phyloP scores from a whole-genome alignment of 2,888 invertebrate genomes.

The Holacanthella duospinosa region DNA sequence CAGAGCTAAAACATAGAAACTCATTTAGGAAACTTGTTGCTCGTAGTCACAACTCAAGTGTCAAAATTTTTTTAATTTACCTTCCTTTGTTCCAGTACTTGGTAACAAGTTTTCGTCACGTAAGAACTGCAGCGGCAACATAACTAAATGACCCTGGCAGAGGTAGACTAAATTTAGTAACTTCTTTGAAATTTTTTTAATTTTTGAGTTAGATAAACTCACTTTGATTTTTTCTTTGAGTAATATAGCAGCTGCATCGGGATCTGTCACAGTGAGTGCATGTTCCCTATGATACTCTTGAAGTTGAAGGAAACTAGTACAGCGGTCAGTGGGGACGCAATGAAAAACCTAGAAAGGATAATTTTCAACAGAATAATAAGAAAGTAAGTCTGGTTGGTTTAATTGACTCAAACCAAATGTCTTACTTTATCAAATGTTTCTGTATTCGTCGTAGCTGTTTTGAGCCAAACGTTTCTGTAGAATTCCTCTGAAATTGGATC shows the following conservation, averaged over 20 bases:
- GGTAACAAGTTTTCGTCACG: conserved; percentile 75
- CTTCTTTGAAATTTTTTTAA: conserved; percentile 14
- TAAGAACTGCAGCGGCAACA: conserved; percentile 82
- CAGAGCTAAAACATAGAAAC: conserved; percentile 43
- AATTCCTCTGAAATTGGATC: conserved; percentile 75
- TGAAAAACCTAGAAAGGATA: conserved; percentile 59
- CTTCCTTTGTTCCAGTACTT: conserved; percentile 71
- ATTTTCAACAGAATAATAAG: not conserved
- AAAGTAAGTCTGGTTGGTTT: not conserved
- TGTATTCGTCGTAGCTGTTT: conserved; percentile 70
- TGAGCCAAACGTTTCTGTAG: conserved; percentile 73
- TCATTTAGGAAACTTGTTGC: not conserved
- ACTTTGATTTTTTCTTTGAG: conserved; percentile 61
- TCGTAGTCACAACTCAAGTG: not conserved
- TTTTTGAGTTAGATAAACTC: conserved; percentile 28
- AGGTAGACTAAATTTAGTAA: conserved; percentile 8
- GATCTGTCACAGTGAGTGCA: conserved; percentile 62
- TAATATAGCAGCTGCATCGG: conserved; percentile 52
- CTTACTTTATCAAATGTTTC: conserved; percentile 71
- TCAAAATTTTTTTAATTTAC: conserved; percentile 42
- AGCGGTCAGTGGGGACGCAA: conserved; percentile 74
- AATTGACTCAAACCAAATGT: not conserved
- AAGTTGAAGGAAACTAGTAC: conserved; percentile 65
- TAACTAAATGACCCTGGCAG: conserved; percentile 70
- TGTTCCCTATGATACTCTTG: conserved; percentile 63